These are phyloP conservation scores for Hydrophis major DNA, from an alignment of 2,797 vertebrate species.

Conservation along the genomic window DNA sequence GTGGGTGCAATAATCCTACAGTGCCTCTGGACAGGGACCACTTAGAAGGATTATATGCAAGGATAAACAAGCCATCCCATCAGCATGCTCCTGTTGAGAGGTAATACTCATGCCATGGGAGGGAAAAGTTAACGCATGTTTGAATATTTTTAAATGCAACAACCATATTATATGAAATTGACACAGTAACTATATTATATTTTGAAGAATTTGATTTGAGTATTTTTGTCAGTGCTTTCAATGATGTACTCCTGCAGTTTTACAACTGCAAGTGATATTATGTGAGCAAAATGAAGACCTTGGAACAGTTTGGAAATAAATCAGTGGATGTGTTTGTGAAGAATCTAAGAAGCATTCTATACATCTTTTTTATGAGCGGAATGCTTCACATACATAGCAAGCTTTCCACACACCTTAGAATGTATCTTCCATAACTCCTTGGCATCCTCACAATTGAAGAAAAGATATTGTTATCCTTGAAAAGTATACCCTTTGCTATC, in stretches of 20 bases:
- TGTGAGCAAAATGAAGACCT: neutral
- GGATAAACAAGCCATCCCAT: slow-evolving; percentile 89
- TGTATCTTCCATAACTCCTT: neutral
- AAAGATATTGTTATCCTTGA: neutral
- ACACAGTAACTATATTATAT: neutral
- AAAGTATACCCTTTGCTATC: neutral
- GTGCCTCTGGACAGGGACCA: slow-evolving; percentile 78
- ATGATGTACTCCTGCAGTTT: neutral
- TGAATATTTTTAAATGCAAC: neutral
- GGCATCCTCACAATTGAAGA: neutral
- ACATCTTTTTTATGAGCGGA: neutral
- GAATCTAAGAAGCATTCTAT: neutral
- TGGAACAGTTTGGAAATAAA: neutral
- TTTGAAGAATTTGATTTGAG: neutral
- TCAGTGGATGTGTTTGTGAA: neutral
- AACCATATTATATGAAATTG: neutral
- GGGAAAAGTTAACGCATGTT: neutral
- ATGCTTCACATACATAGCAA: neutral
- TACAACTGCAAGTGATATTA: neutral
- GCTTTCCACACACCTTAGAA: neutral
- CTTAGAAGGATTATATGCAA: slow-evolving; percentile 89
- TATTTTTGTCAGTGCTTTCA: neutral
- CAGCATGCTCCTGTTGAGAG: slow-evolving; percentile 78
- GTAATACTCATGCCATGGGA: slow-evolving; percentile 67
- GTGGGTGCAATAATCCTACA: slow-evolving; percentile 69